Base-by-base conservation (phyloP, 2,113 vertebrate species). In the Brachyistius frenatus region DNA sequence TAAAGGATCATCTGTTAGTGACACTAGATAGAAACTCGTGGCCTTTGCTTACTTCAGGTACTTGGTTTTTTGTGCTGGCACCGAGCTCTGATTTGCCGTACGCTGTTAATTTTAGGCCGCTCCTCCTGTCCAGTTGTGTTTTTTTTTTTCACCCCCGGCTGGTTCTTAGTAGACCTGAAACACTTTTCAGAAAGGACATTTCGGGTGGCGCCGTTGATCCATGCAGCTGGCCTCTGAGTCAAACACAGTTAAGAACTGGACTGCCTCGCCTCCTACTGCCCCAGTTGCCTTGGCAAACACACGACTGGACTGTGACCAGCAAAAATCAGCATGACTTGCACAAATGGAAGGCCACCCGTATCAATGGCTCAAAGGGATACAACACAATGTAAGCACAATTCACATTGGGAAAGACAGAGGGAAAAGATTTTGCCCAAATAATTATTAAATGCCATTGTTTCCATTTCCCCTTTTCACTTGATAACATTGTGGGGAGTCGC, bases 391-490 rank as follows among this genome's bases (percentile, higher is more conserved):
- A 56, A 80, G 78, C 73, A 69, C 70, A 78, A 6, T 83, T 74
- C 0, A 2, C 78, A 46, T 62, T 46, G 63, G 57, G 58, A 66
- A 33, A 86, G 83, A 87, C 72, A 47, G 81, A 83, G 86, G 84
- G 23, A 86, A 88, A 84, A 49, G 64, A 75, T 86, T 84, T 73
- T 84, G 74, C 62, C 84, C 68, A 88, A 85, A 92, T 70, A 79
- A 77, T 88, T 89, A 86, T 90, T 92, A 86, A 87, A 89, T 86
- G 68, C 61, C 37, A 89, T 92, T 92, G 89, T 92, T 90, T 77
- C 66, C 64, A 78, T 82, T 92, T 90, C 87, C 88, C 53, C 64
- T 57, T 2, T 82, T 91, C 60, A 57, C 67, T 88, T 73, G 84
- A 90, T 88, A 86, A 81, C 80, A 87, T 78, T 87, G 89, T 87